Evolutionary conservation across 2,797 vertebrate species (phyloP), one percentile per base, ranked within the genome.

Genomic region (Paedocypris micromegethes): DNA sequence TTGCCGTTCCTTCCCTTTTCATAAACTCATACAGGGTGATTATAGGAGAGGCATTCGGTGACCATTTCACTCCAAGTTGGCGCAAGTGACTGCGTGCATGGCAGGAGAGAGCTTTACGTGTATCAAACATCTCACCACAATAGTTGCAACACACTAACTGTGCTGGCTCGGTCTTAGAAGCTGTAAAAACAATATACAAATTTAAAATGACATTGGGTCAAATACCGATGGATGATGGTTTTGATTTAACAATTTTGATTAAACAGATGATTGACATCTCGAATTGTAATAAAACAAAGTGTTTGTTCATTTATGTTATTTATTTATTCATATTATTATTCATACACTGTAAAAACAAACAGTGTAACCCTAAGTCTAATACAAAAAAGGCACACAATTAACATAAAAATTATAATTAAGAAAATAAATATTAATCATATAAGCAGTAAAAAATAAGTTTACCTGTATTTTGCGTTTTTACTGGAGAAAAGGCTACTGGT

Each of bases 51-150:
- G 92, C 90, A 6, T 90, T 94, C 65, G 92, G 90, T 0, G 85
- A 92, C 93, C 93, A 95, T 0, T 86, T 88, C 4, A 95, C 87
- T 0, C 94, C 93, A 62, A 96, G 91, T 68, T 95, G 93, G 0
- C 94, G 88, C 58, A 96, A 86, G 66, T 97, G 95, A 4, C 93
- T 91, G 0, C 94, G 92, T 0, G 89, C 93, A 0, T 96, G 95
- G 81, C 94, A 96, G 0, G 95, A 97, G 4, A 96, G 87, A 0
- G 93, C 94, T 78, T 96, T 97, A 4, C 93, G 92, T 48, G 93
- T 95, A 37, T 96, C 94, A 5, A 97, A 97, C 75, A 91, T 89
- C 77, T 96, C 94, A 1, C 92, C 90, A 3, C 95, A 97, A 83
- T 89, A 95, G 55, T 95, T 91, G 0, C 95, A 97, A 37, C 88